These are phyloP conservation scores for Pogonocherus hispidulus DNA, from an alignment of 2,888 invertebrate genomes.

Conservation along the genomic window DNA sequence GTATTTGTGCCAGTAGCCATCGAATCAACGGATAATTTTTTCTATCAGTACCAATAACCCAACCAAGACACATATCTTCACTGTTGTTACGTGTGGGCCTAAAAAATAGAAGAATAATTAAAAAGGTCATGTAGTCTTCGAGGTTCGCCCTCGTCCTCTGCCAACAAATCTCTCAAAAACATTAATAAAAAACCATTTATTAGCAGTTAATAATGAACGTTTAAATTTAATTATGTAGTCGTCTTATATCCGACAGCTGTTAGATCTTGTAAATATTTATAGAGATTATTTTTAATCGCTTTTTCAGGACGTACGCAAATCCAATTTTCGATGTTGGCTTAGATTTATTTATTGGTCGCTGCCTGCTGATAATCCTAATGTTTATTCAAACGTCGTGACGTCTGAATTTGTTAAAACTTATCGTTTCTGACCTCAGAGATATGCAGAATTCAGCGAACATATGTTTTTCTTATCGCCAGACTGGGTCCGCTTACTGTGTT, in stretches of 20 bases:
- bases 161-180: not conserved
- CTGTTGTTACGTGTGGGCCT: not conserved
- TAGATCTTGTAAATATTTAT: constrained; percentile 22
- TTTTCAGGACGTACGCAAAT: constrained; percentile 19
- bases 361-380: constrained; percentile 14
- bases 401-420: constrained; percentile 18
- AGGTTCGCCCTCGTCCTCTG: too few relatives aligned
- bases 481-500: constrained; percentile 7
- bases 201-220: constrained; percentile 25
- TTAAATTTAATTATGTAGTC: constrained; percentile 24
- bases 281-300: constrained; percentile 28
- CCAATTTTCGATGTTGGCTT: constrained; percentile 13
- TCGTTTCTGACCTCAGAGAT: constrained; percentile 19
- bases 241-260: constrained; percentile 24
- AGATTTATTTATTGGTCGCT: constrained; percentile 10
- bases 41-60: constrained; percentile 2
- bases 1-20: not conserved
- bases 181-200: constrained; percentile 20
- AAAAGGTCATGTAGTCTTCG: too few relatives aligned
- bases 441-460: constrained; percentile 1
- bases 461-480: constrained; percentile 17
- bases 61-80: too few relatives aligned
- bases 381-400: constrained; percentile 21
- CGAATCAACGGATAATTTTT: not conserved
- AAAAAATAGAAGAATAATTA: not conserved